These are phyloP conservation scores for Colinus virginianus DNA, from an alignment of 2,113 vertebrate genomes.

Conservation along the genomic window DNA sequence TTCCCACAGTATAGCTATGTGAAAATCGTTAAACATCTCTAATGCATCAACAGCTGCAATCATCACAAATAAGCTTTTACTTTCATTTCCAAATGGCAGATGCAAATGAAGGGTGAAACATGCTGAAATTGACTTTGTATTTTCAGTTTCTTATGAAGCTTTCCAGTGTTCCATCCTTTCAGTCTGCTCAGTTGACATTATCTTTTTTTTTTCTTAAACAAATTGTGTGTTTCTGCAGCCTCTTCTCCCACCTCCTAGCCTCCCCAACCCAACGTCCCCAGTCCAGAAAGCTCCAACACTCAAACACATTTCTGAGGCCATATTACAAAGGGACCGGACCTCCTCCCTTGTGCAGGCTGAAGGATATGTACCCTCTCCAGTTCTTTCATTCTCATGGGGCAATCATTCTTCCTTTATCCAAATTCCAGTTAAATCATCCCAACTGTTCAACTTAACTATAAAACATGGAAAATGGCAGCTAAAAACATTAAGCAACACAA, in stretches of 20 bases:
- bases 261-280: background rate
- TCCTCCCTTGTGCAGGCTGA: rapidly evolving
- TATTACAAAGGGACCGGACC: background rate
- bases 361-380: background rate
- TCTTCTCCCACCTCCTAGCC: background rate
- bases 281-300: background rate
- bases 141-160: background rate
- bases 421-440: background rate
- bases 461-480: background rate
- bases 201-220: background rate
- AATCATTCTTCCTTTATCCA: background rate
- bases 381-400: background rate
- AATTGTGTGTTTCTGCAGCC: background rate
- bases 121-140: background rate
- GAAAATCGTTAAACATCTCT: background rate
- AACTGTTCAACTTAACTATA: background rate
- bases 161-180: background rate
- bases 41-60: background rate
- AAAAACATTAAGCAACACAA: background rate
- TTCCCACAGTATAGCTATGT: background rate
- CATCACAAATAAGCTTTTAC: background rate
- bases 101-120: background rate
- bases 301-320: background rate
- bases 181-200: background rate
- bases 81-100: background rate